Evolutionary conservation across 2,797 vertebrate species (phyloP).

Genomic region (Florisuga fusca): DNA sequence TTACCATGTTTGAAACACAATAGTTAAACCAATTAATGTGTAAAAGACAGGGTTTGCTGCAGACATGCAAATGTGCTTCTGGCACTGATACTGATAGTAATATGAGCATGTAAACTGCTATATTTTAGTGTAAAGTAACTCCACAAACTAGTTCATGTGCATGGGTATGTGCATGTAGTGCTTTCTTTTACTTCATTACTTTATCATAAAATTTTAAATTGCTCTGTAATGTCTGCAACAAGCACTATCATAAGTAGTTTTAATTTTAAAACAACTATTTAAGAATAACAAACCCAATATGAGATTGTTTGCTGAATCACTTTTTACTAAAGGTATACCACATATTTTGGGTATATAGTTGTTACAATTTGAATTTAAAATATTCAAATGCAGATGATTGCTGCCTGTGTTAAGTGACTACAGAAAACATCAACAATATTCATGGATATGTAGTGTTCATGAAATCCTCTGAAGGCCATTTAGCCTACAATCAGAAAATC

Average conservation of each 20-base stretch:
- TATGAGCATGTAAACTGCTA: too few relatives aligned
- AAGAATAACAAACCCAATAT: not conserved
- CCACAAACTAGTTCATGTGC: too few relatives aligned
- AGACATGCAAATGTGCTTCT: too few relatives aligned
- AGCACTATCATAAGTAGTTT: not conserved
- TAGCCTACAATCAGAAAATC: not conserved
- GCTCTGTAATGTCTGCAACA: too few relatives aligned
- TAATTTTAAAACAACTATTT: not conserved
- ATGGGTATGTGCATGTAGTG: too few relatives aligned
- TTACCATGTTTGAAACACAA: too few relatives aligned
- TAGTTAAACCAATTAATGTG: too few relatives aligned
- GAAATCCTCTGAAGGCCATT: not conserved
- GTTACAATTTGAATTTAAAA: not conserved
- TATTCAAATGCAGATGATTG: not conserved
- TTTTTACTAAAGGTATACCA: not conserved
- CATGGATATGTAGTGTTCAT: not conserved
- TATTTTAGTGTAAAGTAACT: too few relatives aligned
- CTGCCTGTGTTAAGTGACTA: not conserved
- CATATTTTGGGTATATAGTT: accelerated
- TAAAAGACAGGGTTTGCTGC: too few relatives aligned
- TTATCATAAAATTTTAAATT: too few relatives aligned
- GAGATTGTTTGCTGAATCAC: not conserved
- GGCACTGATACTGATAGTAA: too few relatives aligned
- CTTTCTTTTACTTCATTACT: too few relatives aligned
- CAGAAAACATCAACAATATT: not conserved